Percentiles rank a stretch among this genome's conserved stretches.
phyloP scores from a whole-genome alignment of 1,140 invertebrate species.

The Drosophila nigrodunni region DNA sequence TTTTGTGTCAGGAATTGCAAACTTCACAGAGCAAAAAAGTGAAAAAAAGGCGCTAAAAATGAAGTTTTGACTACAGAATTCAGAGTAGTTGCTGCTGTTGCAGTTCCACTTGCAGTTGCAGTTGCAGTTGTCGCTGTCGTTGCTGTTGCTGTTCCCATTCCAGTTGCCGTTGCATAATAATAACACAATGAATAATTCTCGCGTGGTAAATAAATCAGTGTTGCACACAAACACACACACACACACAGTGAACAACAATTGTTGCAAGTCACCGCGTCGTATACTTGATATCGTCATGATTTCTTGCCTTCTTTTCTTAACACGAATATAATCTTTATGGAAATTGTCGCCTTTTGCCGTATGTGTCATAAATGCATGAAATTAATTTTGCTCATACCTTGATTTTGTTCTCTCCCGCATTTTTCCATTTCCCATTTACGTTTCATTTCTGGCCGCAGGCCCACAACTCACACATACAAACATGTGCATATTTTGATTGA shows the following conservation, averaged over 20 bases:
- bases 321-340: slow-evolving; percentile 51
- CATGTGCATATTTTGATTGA: slow-evolving; percentile 68
- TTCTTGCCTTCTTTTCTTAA: slow-evolving; percentile 28
- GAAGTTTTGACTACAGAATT: slow-evolving; percentile 13
- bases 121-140: background rate
- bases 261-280: slow-evolving; percentile 42
- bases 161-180: slow-evolving; percentile 29
- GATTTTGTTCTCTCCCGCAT: background rate
- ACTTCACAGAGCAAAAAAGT: slow-evolving; percentile 30
- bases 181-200: slow-evolving; percentile 39
- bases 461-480: background rate
- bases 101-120: slow-evolving; percentile 21
- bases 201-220: slow-evolving; percentile 58
- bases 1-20: slow-evolving; percentile 76
- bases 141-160: background rate
- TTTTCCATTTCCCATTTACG: slow-evolving; percentile 32
- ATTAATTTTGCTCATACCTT: slow-evolving; percentile 56
- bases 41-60: slow-evolving; percentile 5
- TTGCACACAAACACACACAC: background rate
- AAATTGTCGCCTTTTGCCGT: slow-evolving; percentile 63
- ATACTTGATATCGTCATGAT: slow-evolving; percentile 44
- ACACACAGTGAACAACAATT: slow-evolving; percentile 19
- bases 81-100: background rate
- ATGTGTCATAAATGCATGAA: slow-evolving; percentile 74
- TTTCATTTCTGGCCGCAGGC: slow-evolving; percentile 10